Evolutionary conservation across 2,113 vertebrate genomes (phyloP).

Genomic region (Hippopotamus amphibius): DNA sequence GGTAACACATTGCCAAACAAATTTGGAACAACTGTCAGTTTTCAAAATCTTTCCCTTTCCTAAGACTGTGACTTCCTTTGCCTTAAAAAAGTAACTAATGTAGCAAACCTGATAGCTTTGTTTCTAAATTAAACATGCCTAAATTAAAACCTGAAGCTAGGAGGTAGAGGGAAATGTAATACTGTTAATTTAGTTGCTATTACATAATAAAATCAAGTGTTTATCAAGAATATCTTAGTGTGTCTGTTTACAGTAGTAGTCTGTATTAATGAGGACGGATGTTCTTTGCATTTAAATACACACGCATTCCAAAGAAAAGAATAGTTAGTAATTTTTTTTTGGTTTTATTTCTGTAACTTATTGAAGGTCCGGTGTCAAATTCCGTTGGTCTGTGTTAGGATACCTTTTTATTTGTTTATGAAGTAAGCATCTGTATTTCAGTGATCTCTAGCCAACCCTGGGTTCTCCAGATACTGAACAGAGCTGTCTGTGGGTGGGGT

Average conservation of each 20-base stretch:
- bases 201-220: slow-evolving; percentile 36
- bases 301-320: slow-evolving; percentile 43
- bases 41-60: neutral
- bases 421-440: slow-evolving; percentile 81
- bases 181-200: slow-evolving; percentile 39
- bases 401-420: slow-evolving; percentile 73
- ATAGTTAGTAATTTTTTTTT: slow-evolving; percentile 15
- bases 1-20: neutral
- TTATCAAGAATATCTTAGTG: slow-evolving; percentile 51
- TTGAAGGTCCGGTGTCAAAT: slow-evolving; percentile 49
- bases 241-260: neutral
- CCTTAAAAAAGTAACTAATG: neutral
- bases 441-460: slow-evolving; percentile 72
- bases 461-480: slow-evolving; percentile 79
- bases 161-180: neutral
- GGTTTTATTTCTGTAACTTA: slow-evolving; percentile 48
- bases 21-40: slow-evolving; percentile 14
- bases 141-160: slow-evolving; percentile 33
- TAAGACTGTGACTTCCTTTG: neutral
- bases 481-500: slow-evolving; percentile 82
- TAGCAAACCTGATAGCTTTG: neutral
- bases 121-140: neutral
- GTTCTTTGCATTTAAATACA: slow-evolving; percentile 48
- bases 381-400: slow-evolving; percentile 33
- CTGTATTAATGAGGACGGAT: slow-evolving; percentile 49